Evolutionary conservation across 1,140 invertebrate species (phyloP).

Genomic region (Lucilia cuprina): DNA sequence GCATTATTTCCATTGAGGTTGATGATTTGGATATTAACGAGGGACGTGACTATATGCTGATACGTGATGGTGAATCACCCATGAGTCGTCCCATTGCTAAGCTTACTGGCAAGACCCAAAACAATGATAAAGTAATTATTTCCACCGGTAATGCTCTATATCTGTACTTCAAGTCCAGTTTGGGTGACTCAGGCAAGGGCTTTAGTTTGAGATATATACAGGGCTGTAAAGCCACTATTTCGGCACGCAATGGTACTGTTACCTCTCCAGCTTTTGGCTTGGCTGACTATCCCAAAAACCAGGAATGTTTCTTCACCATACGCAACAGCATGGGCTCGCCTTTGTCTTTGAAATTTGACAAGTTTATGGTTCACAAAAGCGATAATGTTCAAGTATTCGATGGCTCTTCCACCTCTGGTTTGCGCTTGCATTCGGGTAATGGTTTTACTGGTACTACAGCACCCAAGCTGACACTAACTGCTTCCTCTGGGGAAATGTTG

Average conservation of each 20-base stretch:
- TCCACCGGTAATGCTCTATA: conserved; percentile 90
- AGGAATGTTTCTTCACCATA: conserved; percentile 89
- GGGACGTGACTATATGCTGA: conserved; percentile 84
- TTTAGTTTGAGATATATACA: conserved; percentile 90
- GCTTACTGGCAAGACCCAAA: conserved; percentile 78
- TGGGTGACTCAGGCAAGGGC: conserved; percentile 87
- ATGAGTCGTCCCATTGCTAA: conserved; percentile 82
- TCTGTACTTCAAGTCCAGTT: conserved; percentile 89
- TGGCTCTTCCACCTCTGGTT: conserved; percentile 81
- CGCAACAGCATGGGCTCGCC: conserved; percentile 82
- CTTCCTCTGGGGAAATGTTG: conserved; percentile 90
- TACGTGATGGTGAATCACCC: conserved; percentile 88
- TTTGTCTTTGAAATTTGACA: conserved; percentile 85
- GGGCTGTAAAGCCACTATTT: conserved; percentile 84
- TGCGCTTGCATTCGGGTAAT: conserved; percentile 85
- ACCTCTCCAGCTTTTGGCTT: conserved; percentile 87
- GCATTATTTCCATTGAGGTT: conserved; percentile 88
- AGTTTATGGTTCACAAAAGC: conserved; percentile 84
- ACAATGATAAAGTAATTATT: conserved; percentile 86
- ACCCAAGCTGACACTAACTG: conserved; percentile 88
- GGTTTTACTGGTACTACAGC: conserved; percentile 83
- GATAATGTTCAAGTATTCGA: conserved; percentile 92
- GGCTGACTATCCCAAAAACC: conserved; percentile 87
- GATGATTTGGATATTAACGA: conserved; percentile 89
- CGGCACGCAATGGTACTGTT: conserved; percentile 82